Conservation (phyloP, 2,113 vertebrate species). For the Carettochelys insculpta region DNA sequence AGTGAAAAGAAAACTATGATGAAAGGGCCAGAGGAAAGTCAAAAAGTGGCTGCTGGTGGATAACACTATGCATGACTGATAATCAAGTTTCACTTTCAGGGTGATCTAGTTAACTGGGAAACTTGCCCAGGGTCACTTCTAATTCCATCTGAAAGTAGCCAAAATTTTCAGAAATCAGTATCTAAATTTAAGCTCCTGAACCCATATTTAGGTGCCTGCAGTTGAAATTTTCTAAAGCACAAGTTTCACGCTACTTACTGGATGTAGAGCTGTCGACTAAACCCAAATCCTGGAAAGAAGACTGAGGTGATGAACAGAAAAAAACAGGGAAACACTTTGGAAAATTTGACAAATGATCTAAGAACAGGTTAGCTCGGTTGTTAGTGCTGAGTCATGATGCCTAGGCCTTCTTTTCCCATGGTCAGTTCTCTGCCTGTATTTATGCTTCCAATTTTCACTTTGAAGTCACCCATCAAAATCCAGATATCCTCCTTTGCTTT, state of each 20-base stretch:
- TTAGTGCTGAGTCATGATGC: too few species aligned
- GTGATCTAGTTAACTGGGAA: neutral
- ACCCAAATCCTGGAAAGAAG: neutral
- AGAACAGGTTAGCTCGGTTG: neutral
- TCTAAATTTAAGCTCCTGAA: neutral
- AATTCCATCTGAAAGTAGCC: neutral
- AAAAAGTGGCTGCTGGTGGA: neutral
- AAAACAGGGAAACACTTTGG: neutral
- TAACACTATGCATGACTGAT: neutral
- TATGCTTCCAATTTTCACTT: too few species aligned
- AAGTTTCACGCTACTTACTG: neutral
- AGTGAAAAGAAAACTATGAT: constrained; percentile 35
- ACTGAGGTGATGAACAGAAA: too few species aligned
- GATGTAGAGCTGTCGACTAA: neutral
- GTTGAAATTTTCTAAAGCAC: neutral
- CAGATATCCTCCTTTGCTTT: too few species aligned
- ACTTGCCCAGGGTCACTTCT: neutral
- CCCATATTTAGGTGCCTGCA: neutral
- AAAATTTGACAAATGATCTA: neutral
- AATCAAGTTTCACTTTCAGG: neutral
- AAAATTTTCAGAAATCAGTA: constrained; percentile 7
- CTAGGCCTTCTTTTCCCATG: too few species aligned
- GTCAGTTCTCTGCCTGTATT: too few species aligned
- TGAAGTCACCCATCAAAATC: too few species aligned
- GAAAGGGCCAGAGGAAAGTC: neutral